Evolutionary conservation across 2,797 vertebrate species (phyloP), one percentile per base, ranked within the genome.

Genomic region (Muscicapa comitata): DNA sequence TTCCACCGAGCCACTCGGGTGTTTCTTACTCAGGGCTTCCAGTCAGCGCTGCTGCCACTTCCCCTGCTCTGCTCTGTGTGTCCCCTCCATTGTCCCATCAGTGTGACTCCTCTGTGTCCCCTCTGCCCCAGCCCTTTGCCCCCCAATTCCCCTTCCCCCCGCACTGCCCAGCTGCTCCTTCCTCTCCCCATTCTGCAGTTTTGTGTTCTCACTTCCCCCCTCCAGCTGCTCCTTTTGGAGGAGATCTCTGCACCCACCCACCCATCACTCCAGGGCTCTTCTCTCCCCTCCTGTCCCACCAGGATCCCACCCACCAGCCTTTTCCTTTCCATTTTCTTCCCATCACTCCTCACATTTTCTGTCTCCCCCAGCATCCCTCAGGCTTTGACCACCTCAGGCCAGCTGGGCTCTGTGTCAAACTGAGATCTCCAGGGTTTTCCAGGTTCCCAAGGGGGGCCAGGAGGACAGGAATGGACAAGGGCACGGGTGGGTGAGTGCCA

Each of bases 1-100:
- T 90, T 66, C 43, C 73, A 79, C 45, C 33, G 71, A 75, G 59
- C 37, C 58, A 24, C 72, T 68, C 0, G 26, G 17, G 35, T 78
- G 53, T 62, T 93, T 94, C 82, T 91, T 77, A 68, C 86, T 91
- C 87, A 86, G 68, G 20, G 61, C 86, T 97, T 95, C 91, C 90
- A 93, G 86, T 89, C 91, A 94, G 80, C 1, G 0, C 55, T 1
- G 4, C 57, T 93, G 78, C 88, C 78, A 51, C 76, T 97, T 94
- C 73, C 91, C 70, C 81, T 59, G 55, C 37, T 40, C 43, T 7
- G 14, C 5, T 2, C 13, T 0, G 7, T 6, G 58, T 21, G 65
- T 59, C 54, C 28, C 23, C 7, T 19, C 19, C 2, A 8, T 6
- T n/a, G 40, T 37, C 50, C 37, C 25, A 51, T 48, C 51, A 1